Evolutionary conservation across 1,140 invertebrate species (phyloP), one percentile per base, ranked within the genome.

Genomic region (Drosophila aff.): DNA sequence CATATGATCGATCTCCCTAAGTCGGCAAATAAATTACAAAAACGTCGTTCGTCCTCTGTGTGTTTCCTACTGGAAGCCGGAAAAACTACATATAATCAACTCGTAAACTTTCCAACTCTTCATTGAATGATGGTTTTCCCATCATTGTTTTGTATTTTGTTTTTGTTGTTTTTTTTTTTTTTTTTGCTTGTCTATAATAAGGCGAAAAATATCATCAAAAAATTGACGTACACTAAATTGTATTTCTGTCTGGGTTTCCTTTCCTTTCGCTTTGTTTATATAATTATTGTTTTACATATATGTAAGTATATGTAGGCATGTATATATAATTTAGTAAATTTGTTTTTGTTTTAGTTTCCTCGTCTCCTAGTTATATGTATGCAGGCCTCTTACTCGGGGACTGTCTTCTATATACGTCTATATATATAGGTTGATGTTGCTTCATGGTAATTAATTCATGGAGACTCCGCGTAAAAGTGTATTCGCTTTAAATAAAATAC

Each of bases 141-240:
- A 57, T 55, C 52, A 41, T 73, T 67, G 15, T 3, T 23, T 23
- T 23, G 26, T 36, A 53, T 72, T 33, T 79, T 53, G 31, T 10
- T 33, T 65, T 79, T 65, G 21, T 31, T 33, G 10, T 2, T 10
- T 1, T 31, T 62, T 50, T 57, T 40, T 40, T 33, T 49, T 33
- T 41, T 62, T 68, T 55, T 77, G 68, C 81, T 82, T 89, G 67
- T 89, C 81, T 89, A 89, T 87, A 82, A 87, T 87, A 89, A 89
- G 84, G 84, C 84, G 84, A 89, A 89, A 89, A 89, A 89, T 90
- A 89, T 89, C 84, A 89, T 89, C 84, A 89, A 89, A 90, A 86
- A 90, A 90, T 89, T 89, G 84, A 89, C 84, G 78, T 89, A 90
- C 84, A 84, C 84, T 90, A 89, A 85, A 90, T 84, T 90, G 85